Conservation (phyloP, 2,797 vertebrate genomes). For the Chloroceryle amazona region DNA sequence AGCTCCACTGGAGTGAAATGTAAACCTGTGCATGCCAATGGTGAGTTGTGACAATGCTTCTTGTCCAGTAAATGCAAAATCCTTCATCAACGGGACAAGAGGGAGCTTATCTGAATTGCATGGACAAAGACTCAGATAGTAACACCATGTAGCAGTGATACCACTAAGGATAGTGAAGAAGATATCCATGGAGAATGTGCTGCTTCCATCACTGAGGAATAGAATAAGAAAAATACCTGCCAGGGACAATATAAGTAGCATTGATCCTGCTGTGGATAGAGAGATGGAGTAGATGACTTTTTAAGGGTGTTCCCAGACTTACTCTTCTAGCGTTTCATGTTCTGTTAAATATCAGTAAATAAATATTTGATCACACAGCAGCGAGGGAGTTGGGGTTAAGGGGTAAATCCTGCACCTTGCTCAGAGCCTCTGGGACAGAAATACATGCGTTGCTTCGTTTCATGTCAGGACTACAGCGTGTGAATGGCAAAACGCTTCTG, state of each 20-base stretch:
- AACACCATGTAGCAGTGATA: neutral
- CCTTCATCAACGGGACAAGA: neutral
- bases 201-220: neutral
- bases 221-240: neutral
- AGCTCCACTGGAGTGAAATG: neutral
- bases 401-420: neutral
- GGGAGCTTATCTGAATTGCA: neutral
- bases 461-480: neutral
- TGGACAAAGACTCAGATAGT: neutral
- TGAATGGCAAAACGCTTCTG: neutral
- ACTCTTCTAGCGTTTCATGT: neutral
- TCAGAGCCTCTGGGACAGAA: neutral
- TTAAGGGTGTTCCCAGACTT: neutral
- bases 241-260: neutral
- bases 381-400: neutral
- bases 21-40: neutral
- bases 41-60: neutral
- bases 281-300: neutral
- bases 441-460: rapidly evolving
- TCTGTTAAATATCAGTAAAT: neutral
- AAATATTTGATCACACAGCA: neutral
- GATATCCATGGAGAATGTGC: neutral
- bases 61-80: neutral
- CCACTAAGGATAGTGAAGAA: neutral
- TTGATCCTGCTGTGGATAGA: neutral